Conservation (phyloP, 2,888 invertebrate species). For the Macropis europaea region DNA sequence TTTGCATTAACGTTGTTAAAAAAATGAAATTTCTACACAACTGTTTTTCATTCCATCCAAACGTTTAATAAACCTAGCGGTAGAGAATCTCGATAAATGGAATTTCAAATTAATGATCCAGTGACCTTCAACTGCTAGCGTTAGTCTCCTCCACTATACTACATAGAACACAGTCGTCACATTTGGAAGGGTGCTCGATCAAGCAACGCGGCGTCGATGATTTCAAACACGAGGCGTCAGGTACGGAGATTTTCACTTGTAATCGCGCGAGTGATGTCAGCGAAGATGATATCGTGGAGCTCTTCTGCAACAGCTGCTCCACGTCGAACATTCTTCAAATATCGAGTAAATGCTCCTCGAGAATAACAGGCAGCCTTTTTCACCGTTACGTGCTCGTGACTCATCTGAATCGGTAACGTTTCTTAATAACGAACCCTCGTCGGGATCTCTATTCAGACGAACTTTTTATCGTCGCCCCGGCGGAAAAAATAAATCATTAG, state of each 20-base stretch:
- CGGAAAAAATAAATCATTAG: conserved; percentile 43
- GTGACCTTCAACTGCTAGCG: too few relatives aligned
- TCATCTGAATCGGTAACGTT: conserved; percentile 40
- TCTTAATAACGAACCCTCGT: conserved; percentile 34
- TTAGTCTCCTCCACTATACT: too few relatives aligned
- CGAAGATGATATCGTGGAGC: neutral
- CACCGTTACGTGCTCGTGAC: conserved; percentile 36
- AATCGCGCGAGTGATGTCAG: neutral
- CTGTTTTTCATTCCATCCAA: too few relatives aligned
- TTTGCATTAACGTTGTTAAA: too few relatives aligned
- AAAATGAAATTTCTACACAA: too few relatives aligned
- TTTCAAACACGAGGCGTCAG: conserved; percentile 1
- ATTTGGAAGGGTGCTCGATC: neutral
- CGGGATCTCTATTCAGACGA: neutral
- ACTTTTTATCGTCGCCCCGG: neutral
- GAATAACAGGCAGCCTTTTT: neutral
- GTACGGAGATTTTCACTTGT: conserved; percentile 5
- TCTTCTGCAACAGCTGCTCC: neutral
- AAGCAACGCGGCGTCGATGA: neutral
- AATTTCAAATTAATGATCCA: too few relatives aligned
- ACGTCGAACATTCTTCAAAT: neutral
- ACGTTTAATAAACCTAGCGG: too few relatives aligned
- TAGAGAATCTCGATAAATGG: too few relatives aligned
- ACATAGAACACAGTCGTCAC: too few relatives aligned
- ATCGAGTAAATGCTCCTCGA: neutral